Base-by-base conservation (phyloP, 2,113 vertebrate genomes). In the Poeciliopsis prolifica region DNA sequence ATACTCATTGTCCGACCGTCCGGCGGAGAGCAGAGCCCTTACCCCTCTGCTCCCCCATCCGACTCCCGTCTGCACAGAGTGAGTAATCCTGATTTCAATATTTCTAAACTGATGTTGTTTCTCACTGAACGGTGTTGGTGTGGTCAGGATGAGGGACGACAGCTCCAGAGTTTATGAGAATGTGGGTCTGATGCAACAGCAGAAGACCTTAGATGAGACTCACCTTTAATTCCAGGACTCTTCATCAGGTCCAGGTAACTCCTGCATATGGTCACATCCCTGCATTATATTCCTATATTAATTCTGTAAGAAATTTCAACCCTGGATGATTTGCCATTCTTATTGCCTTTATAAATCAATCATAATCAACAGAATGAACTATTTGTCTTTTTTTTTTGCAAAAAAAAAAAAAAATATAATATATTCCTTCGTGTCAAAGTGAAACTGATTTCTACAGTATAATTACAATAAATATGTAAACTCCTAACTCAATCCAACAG, bases 201-300 rank as follows among this genome's bases (percentile, higher is more conserved):
- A 98, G 94, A 99, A 98, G 88, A 98, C 96, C 91, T 98, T 95
- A 98, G 98, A 98, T 99, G 98, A 99, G 95, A 88, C 65, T 82
- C 28, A 33, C n/a, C 84, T 70, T 77, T 48, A 48, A 84, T 74
- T 37, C 74, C 79, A 74, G 61, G 44, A 68, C 81, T 85, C 44
- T 48, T 83, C 19, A 54, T 79, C 66, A 83, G 78, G 79, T 84
- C 89, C 92, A 93, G 91, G 94, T 95, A 88, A 58, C 28, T 48
- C 26, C 76, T 5, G 5, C 17, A 19, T 19, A 17, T 48, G n/a
- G 19, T 48, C 17, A 19, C 6, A 48, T 19, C 44, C 15, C 14
- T 42, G 40, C 40, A 42, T 15, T 42, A 15, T 42, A 1, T 14
- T 29, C 29, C 2, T 29, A 29, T 29, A 29, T 29, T 29, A 42